phyloP scores from a whole-genome alignment of 23 tunicate species.

The Diplosoma virens region DNA sequence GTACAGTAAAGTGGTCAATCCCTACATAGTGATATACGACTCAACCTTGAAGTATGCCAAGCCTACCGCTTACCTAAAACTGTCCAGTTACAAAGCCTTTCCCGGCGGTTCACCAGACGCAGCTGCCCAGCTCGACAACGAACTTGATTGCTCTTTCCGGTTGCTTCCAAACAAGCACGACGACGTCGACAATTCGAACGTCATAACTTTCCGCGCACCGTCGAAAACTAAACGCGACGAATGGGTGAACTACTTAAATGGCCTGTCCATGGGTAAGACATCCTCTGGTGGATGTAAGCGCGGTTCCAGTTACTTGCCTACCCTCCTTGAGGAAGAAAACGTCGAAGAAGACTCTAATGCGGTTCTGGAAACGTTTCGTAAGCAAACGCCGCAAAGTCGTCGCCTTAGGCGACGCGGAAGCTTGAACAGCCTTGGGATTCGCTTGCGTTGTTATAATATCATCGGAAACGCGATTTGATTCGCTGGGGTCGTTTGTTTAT shows the following conservation, averaged over 20 bases:
- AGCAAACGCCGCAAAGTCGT: conserved; percentile 31
- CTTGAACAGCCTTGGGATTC: conserved; percentile 26
- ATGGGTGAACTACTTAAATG: conserved; percentile 39
- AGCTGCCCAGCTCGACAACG: conserved; percentile 22
- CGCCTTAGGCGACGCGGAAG: conserved; percentile 8
- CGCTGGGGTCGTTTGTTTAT: neutral
- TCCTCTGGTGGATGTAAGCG: conserved; percentile 14
- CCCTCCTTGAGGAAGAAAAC: conserved; percentile 44
- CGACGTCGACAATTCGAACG: conserved; percentile 48
- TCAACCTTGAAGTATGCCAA: conserved; percentile 64
- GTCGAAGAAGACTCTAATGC: conserved; percentile 16
- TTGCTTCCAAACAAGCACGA: conserved; percentile 48
- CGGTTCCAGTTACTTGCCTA: conserved; percentile 57
- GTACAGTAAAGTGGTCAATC: conserved; percentile 65
- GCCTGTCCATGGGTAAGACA: neutral
- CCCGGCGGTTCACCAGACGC: neutral
- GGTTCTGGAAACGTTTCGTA: conserved; percentile 26
- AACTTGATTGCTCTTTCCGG: conserved; percentile 35
- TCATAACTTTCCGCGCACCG: conserved; percentile 44
- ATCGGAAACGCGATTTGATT: neutral
- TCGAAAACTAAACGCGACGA: conserved; percentile 45
- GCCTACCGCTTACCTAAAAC: conserved; percentile 53
- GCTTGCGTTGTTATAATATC: neutral
- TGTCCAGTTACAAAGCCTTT: conserved; percentile 10
- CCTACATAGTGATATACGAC: conserved; percentile 72